Base-by-base conservation (phyloP, 2,888 invertebrate genomes). In the Caenorhabditis sp. region DNA sequence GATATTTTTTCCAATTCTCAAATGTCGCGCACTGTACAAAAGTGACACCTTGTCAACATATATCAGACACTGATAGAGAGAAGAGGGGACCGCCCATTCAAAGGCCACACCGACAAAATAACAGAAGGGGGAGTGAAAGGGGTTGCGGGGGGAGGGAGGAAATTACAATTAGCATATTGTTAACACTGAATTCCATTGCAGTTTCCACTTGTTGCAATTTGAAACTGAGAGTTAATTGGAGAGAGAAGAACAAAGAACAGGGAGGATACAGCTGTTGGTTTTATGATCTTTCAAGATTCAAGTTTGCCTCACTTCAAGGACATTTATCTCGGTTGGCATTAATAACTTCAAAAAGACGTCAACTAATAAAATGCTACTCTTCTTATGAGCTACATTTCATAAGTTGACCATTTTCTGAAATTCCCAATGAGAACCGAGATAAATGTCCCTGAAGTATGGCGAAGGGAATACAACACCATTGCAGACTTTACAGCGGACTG, bases 11-110 rank as follows among this genome's bases (percentile, higher is more conserved):
- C 58, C 12, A 19, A 31, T 19, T 69, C n/a, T 38, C 14, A 75
- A 66, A 75, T 75, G 75, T 75, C 75, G 75, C 66, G 66, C 66
- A 76, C 76, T 76, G 76, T 76, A 76, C 76, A 51, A n/a, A n/a
- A 47, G 47, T 19, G 38, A 51, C 56, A 44, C 56, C 59, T 69
- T 69, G 56, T 69, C 69, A 56, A 72, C 24, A 59, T 68, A 35
- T 68, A 68, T 68, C 54, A 68, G 58, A 28, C n/a, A n/a, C 12
- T 66, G 49, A 66, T 66, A 47, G 19, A 54, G 51, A 51, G 19
- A 47, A 10, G n/a, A 35, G 31, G 38, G 44, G 47, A 44, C 63
- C 63, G 63, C 63, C 63, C 63, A 16, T 26, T 14, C 8, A 63
- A 63, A 54, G 54, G 54, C 54, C 61, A 44, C 61, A 41, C 22